phyloP scores from a whole-genome alignment of 2,113 vertebrate genomes.

The Nothocercus julius region DNA sequence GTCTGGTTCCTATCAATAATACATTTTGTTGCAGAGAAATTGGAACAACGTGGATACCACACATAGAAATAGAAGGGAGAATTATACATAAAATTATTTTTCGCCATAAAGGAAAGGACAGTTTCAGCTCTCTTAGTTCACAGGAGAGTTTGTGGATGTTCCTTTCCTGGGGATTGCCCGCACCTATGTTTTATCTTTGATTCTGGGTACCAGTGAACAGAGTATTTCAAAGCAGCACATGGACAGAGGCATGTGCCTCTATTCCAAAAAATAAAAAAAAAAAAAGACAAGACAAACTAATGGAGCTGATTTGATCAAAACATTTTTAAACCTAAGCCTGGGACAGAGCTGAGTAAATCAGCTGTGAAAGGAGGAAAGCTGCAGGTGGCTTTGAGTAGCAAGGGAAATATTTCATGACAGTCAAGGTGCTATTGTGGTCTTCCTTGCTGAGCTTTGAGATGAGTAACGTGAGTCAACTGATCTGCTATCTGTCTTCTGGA shows the following conservation, averaged over 20 bases:
- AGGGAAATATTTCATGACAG: not conserved
- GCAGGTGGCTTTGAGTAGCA: not conserved
- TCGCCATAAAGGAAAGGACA: not conserved
- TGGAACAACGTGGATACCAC: constrained; percentile 54
- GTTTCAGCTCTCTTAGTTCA: not conserved
- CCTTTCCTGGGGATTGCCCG: not conserved
- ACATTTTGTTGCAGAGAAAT: constrained; percentile 58
- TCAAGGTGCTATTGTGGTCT: not conserved
- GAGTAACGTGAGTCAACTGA: not conserved
- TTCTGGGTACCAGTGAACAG: not conserved
- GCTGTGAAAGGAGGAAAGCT: not conserved
- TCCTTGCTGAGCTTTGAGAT: fast-evolving
- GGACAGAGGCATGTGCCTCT: not conserved
- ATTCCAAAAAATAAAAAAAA: too few relatives aligned
- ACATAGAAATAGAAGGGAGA: not conserved
- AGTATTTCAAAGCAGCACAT: not conserved
- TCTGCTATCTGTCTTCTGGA: fast-evolving
- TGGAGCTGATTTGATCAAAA: not conserved
- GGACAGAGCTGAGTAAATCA: not conserved
- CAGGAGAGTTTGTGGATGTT: not conserved
- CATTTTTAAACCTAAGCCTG: not conserved
- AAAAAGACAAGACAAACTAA: not conserved
- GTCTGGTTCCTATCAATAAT: constrained; percentile 64
- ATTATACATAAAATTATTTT: not conserved
- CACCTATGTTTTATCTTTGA: not conserved